These are phyloP conservation scores for Trypoxylus dichotomus DNA, from an alignment of 1,140 invertebrate species.

Conservation along the genomic window DNA sequence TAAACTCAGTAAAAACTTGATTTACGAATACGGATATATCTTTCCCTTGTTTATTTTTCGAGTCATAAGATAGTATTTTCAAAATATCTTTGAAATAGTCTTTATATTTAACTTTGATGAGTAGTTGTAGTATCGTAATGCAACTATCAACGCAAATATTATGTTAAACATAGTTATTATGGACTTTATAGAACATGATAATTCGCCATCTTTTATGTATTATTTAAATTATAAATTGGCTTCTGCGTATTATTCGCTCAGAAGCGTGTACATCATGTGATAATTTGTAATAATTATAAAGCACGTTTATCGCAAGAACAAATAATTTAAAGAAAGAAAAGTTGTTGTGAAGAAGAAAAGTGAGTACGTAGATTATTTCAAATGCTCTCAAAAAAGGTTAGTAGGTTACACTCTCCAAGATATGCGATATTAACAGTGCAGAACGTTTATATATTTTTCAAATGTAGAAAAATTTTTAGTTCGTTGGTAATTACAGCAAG, in stretches of 20 bases:
- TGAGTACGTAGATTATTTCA: not conserved
- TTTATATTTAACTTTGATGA: no score
- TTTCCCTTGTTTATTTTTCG: no score
- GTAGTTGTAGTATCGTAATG: no score
- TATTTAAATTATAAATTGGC: not conserved
- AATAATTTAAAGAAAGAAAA: not conserved
- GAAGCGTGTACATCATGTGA: not conserved
- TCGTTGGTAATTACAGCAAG: not conserved
- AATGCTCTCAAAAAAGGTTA: not conserved
- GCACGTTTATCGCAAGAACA: not conserved
- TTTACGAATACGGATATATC: no score
- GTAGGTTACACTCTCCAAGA: slow-evolving; percentile 12
- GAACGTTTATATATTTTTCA: slow-evolving; percentile 6
- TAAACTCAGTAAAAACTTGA: no score
- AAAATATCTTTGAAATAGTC: no score
- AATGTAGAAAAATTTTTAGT: not conserved
- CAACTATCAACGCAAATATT: no score
- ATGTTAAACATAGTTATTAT: no score
- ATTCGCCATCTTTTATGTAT: no score
- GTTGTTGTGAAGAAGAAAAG: not conserved
- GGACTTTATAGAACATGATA: no score
- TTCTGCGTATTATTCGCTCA: not conserved
- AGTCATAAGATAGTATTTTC: no score
- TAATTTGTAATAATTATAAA: not conserved
- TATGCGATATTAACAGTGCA: slow-evolving; percentile 12